Base-by-base conservation (phyloP, 1,140 invertebrate species). In the Pachypeltis micranthus region DNA sequence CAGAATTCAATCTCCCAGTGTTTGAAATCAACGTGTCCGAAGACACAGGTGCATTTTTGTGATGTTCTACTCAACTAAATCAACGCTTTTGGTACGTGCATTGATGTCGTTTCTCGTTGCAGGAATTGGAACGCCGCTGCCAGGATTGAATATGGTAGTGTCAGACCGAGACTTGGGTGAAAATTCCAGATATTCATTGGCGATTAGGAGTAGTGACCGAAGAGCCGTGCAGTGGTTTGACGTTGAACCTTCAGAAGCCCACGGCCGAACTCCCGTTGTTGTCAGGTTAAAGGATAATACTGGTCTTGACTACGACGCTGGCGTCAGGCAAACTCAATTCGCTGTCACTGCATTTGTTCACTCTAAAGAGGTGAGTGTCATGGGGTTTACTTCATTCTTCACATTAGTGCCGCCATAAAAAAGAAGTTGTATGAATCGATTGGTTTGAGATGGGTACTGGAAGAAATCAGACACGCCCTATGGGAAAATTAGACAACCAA, bases 21-120 rank as follows among this genome's bases (percentile, higher is more conserved):
- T 89, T 87, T 62, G 78, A 80, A 66, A 79, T 90, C 16, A 83
- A 80, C 0, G 84, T 93, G 44, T 81, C 85, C 0, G 91, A 94
- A 76, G 85, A 88, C 68, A 81, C 90, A 63, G 82, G 83, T 67
- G 81, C n/a, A n/a, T n/a, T n/a, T n/a, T n/a, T n/a, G n/a, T n/a
- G n/a, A n/a, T n/a, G n/a, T n/a, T n/a, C n/a, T n/a, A n/a, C n/a
- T n/a, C n/a, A n/a, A n/a, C n/a, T n/a, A n/a, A n/a, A n/a, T n/a
- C n/a, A n/a, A n/a, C n/a, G 54, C 21, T 21, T 21, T 59, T 64
- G 10, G 34, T 39, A 10, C n/a, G 34, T 39, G 34, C n/a, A 39
- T 21, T 21, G n/a, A 19, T 54, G 3, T 10, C n/a, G 21, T 28
- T 21, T 57, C 2, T 63, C n/a, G n/a, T 44, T 66, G 12, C 62